A percentile compares a stretch with the other conserved stretches of the same genome.
phyloP scores from a whole-genome alignment of 2,113 vertebrate species.

The Micronycteris hirsuta region DNA sequence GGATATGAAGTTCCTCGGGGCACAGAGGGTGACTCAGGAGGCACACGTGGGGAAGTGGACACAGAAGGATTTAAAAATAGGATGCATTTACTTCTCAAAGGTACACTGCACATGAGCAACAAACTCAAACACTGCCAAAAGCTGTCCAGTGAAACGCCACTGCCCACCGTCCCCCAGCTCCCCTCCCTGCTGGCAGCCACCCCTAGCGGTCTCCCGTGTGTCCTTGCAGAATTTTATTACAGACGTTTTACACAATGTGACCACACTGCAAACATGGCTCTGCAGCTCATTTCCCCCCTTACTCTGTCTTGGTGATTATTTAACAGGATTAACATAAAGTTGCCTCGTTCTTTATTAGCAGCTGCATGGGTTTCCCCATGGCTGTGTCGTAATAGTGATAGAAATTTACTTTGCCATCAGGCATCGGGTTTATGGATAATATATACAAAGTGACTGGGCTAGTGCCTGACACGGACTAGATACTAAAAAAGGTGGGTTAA shows the following conservation, averaged over 20 bases:
- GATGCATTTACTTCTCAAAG: background rate
- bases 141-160: background rate
- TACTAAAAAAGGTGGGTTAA: background rate
- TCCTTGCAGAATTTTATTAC: background rate
- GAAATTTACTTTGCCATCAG: background rate
- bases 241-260: background rate
- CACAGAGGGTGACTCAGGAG: background rate
- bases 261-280: background rate
- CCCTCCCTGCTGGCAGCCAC: background rate
- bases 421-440: background rate
- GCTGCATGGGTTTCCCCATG: background rate
- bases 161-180: background rate
- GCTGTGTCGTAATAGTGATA: background rate
- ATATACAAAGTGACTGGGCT: background rate
- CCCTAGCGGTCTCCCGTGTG: background rate
- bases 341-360: background rate
- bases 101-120: background rate
- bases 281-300: background rate
- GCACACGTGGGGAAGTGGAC: fast-evolving
- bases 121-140: background rate
- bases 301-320: background rate
- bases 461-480: background rate
- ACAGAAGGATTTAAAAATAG: background rate
- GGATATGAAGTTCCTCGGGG: background rate
- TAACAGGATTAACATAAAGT: background rate